Base-by-base conservation (phyloP, 2,888 invertebrate genomes). In the Philereme transversata region DNA sequence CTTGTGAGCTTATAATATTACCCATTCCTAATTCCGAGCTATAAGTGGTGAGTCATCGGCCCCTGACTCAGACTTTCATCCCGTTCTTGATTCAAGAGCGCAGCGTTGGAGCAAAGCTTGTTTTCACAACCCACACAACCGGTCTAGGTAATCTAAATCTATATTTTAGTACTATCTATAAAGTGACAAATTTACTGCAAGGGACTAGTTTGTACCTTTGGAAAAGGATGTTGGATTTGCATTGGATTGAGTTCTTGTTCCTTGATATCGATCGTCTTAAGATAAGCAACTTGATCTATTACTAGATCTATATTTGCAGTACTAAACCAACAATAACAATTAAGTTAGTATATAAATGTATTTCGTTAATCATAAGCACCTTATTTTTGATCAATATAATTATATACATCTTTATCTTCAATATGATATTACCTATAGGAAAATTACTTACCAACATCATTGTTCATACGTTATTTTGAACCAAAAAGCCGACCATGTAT, bases 21-120 rank as follows among this genome's bases (percentile, higher is more conserved):
- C 77, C 79, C 77, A 79, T 76, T 79, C 76, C 75, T 81, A 81
- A 82, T 70, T 75, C 73, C 75, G 64, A 71, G 63, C 59, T 69
- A 58, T 74, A 71, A 73, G 76, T 88, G 84, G 76, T 89, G 88
- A 87, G 81, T 88, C 88, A 89, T 79, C 76, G 77, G 71, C 72
- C 77, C 75, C 72, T 84, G 84, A 83, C 68, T 83, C 85, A 87
- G 82, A 84, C 81, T 80, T 75, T 77, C 73, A 76, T 75, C 77
- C 81, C 80, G 77, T 77, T 77, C 76, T 59, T 40, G 53, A 46
- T 46, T 43, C 44, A 44, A 60, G 61, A 58, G 55, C 51, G 35
- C 53, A 53, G 43, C 55, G n/a, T 49, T 10, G 49, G 50, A 63
- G 57, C 51, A 55, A 56, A 65, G 58, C 66, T 65, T 66, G 69